Conservation (phyloP, 1,140 invertebrate species). For the Drosophila albomicans region DNA sequence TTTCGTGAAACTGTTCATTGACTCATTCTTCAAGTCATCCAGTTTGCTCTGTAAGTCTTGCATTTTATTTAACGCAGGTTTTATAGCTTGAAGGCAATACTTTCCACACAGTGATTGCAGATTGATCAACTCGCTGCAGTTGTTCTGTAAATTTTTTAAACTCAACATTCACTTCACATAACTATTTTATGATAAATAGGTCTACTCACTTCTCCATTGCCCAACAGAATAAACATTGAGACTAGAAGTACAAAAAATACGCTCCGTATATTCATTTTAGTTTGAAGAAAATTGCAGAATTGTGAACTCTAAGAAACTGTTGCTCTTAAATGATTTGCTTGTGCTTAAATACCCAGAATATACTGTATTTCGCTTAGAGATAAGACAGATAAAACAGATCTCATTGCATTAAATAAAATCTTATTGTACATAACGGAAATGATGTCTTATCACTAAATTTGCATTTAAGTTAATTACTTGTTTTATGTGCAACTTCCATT, state of each 20-base stretch:
- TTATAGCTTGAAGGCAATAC: background rate
- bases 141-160: background rate
- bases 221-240: background rate
- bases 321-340: too few species aligned
- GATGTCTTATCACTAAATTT: too few species aligned
- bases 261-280: too few species aligned
- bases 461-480: too few species aligned
- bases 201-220: background rate
- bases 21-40: background rate
- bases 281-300: too few species aligned
- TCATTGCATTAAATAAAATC: too few species aligned
- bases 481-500: too few species aligned
- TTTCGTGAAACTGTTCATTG: background rate
- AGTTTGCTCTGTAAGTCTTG: background rate
- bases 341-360: too few species aligned
- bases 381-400: too few species aligned
- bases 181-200: background rate
- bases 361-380: too few species aligned
- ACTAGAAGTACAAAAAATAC: background rate
- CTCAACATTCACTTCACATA: background rate
- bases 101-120: background rate
- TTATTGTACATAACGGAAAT: too few species aligned
- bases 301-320: too few species aligned
- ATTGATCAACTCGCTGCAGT: background rate
- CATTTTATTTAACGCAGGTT: background rate